Evolutionary conservation across 2,888 invertebrate genomes (phyloP).

Genomic region (Peribatodes rhomboidaria): DNA sequence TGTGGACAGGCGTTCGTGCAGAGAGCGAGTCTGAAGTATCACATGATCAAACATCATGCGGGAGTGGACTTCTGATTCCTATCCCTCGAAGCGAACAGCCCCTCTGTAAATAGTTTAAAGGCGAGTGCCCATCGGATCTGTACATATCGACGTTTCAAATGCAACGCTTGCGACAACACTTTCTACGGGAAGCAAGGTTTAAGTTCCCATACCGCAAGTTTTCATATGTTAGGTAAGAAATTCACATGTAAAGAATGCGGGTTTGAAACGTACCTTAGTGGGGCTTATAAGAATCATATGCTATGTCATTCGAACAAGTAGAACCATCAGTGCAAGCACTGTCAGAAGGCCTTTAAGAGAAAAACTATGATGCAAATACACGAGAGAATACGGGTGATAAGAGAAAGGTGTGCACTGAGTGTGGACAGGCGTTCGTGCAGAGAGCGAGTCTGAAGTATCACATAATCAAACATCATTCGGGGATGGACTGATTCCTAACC

Average conservation of each 20-base stretch:
- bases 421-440: constrained; percentile 54
- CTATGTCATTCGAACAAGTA: too few relatives aligned
- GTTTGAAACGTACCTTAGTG: too few relatives aligned
- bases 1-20: constrained; percentile 54
- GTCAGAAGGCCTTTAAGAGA: constrained; percentile 24
- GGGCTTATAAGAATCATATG: too few relatives aligned
- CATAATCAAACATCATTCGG: constrained; percentile 45
- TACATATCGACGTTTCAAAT: too few relatives aligned
- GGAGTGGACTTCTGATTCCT: background rate
- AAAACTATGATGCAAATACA: background rate
- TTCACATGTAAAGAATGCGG: background rate
- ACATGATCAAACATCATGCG: constrained; percentile 47
- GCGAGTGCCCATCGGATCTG: too few relatives aligned
- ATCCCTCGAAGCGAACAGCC: too few relatives aligned
- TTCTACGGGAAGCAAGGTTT: background rate
- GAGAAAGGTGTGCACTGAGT: constrained; percentile 43
- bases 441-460: constrained; percentile 53
- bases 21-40: constrained; percentile 52
- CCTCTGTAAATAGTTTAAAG: too few relatives aligned
- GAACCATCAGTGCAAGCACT: too few relatives aligned
- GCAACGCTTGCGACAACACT: background rate
- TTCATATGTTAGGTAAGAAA: background rate
- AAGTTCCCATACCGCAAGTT: background rate
- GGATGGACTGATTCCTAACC: background rate
- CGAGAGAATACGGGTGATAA: constrained; percentile 36